A percentile compares a stretch with the other conserved stretches of the same genome.
phyloP scores from a whole-genome alignment of 2,797 vertebrate species.

The Scarus forsteni region DNA sequence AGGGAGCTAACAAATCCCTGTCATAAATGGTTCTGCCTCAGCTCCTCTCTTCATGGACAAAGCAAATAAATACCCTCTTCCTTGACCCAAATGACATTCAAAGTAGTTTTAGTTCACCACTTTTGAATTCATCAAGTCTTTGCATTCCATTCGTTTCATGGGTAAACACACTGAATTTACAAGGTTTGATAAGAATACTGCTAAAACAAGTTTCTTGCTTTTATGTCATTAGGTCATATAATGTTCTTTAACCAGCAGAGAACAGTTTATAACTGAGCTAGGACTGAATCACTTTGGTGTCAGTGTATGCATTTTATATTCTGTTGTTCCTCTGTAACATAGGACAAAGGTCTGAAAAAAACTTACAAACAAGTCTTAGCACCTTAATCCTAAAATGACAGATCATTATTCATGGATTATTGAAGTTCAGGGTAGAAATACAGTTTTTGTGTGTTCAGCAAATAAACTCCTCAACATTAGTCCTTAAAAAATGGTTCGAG shows the following conservation, averaged over 20 bases:
- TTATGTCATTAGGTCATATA: background rate
- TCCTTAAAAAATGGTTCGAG: background rate
- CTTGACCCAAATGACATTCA: background rate
- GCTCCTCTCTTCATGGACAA: background rate
- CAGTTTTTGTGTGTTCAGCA: background rate
- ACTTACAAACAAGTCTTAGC: constrained; percentile 16
- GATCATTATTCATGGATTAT: background rate
- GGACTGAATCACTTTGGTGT: constrained; percentile 30
- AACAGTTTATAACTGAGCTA: background rate
- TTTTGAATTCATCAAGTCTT: background rate
- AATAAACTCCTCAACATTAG: background rate
- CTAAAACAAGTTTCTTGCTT: background rate
- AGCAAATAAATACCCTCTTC: constrained; percentile 1
- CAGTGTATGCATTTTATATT: constrained; percentile 22
- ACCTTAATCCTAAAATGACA: constrained; percentile 11
- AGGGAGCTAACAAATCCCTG: background rate
- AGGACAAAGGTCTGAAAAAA: constrained; percentile 31
- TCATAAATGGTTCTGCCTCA: background rate
- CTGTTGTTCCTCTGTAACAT: constrained; percentile 72
- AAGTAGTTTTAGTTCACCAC: background rate
- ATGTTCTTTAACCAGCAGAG: constrained; percentile 20
- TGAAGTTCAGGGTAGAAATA: background rate
- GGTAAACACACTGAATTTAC: background rate
- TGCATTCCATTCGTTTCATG: background rate
- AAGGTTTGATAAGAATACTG: background rate